phyloP scores from a whole-genome alignment of 2,888 invertebrate species.

The Ophioninae sp. region DNA sequence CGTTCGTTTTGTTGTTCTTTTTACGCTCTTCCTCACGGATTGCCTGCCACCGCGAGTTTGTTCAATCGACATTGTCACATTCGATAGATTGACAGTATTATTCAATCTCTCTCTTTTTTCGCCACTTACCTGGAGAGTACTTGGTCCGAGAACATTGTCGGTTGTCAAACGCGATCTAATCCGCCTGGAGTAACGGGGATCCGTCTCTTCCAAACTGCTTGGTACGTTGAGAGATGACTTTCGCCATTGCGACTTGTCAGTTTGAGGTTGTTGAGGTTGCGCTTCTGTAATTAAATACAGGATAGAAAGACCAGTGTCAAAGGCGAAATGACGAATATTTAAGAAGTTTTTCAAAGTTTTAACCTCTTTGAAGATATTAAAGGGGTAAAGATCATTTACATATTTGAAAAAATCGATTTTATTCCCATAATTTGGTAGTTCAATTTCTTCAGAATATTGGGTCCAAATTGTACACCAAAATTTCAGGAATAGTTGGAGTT shows the following conservation, averaged over 20 bases:
- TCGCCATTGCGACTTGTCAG: constrained; percentile 90
- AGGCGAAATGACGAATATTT: too few relatives aligned
- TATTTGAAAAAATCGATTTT: too few relatives aligned
- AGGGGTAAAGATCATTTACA: too few relatives aligned
- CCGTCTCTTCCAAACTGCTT: constrained; percentile 86
- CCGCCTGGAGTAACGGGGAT: constrained; percentile 82
- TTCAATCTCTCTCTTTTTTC: background rate
- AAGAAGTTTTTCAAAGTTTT: too few relatives aligned
- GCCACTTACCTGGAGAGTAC: constrained; percentile 79
- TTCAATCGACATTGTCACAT: background rate
- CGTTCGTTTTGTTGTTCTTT: constrained; percentile 76
- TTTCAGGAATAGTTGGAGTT: too few relatives aligned
- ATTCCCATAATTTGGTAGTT: too few relatives aligned
- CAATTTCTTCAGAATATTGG: too few relatives aligned
- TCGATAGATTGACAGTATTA: background rate
- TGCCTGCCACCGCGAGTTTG: constrained; percentile 67
- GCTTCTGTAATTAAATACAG: constrained; percentile 82
- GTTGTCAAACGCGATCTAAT: constrained; percentile 79
- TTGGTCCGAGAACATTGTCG: constrained; percentile 77
- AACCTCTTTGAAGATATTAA: too few relatives aligned
- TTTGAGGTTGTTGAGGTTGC: constrained; percentile 85
- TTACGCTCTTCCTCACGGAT: constrained; percentile 79
- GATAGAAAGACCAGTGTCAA: background rate
- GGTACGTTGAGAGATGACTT: constrained; percentile 86
- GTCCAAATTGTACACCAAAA: too few relatives aligned